Evolutionary conservation across 2,888 invertebrate species (phyloP).

Genomic region (Brachypalpus laphriformis): DNA sequence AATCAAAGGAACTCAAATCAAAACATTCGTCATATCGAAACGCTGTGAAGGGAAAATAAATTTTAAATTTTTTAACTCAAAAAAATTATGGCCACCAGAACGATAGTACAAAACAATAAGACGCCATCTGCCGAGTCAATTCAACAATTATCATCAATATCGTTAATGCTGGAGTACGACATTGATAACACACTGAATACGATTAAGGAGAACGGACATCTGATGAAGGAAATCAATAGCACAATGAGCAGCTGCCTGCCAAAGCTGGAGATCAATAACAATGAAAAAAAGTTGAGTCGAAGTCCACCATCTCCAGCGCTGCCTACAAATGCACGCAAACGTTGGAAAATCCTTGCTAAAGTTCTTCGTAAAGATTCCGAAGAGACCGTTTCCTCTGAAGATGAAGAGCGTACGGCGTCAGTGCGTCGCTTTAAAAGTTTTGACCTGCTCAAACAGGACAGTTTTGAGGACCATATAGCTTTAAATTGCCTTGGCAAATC

Average conservation of each 20-base stretch:
- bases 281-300: constrained; percentile 56
- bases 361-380: constrained; percentile 84
- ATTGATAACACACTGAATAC: constrained; percentile 82
- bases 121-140: constrained; percentile 69
- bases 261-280: constrained; percentile 70
- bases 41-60: constrained; percentile 50
- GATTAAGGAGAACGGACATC: constrained; percentile 79
- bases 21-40: constrained; percentile 68
- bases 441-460: constrained; percentile 84
- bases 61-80: constrained; percentile 21
- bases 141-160: constrained; percentile 79
- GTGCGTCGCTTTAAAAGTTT: constrained; percentile 86
- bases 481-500: constrained; percentile 82
- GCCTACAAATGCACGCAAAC: constrained; percentile 85
- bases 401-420: constrained; percentile 83
- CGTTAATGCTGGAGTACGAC: constrained; percentile 82
- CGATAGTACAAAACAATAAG: constrained; percentile 68
- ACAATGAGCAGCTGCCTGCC: constrained; percentile 33
- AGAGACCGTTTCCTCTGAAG: constrained; percentile 80
- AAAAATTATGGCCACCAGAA: constrained; percentile 69
- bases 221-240: constrained; percentile 71
- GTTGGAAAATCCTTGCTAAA: constrained; percentile 88
- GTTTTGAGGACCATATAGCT: constrained; percentile 81
- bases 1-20: constrained; percentile 59
- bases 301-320: constrained; percentile 79